Percentiles rank a stretch among this genome's conserved stretches.
These are phyloP conservation scores for Delichon dasypus DNA, from an alignment of 2,797 vertebrate species.

Conservation along the genomic window DNA sequence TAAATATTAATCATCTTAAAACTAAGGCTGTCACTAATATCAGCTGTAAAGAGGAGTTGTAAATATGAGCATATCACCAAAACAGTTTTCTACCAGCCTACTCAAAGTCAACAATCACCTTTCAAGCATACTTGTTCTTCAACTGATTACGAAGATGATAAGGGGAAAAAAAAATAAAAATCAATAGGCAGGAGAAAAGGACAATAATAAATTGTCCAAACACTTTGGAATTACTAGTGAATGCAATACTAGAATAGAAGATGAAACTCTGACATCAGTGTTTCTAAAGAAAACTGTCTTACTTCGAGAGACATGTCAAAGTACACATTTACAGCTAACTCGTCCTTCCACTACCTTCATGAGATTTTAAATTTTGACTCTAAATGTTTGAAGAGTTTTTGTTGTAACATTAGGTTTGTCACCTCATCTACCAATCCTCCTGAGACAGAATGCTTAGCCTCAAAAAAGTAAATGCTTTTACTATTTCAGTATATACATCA, in stretches of 20 bases:
- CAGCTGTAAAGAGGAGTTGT: neutral
- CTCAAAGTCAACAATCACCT: neutral
- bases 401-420: constrained; percentile 18
- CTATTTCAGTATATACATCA: constrained; percentile 30
- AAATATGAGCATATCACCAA: neutral
- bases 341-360: neutral
- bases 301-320: neutral
- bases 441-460: constrained; percentile 5
- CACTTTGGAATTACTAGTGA: neutral
- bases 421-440: constrained; percentile 11
- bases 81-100: neutral
- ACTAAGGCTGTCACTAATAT: neutral
- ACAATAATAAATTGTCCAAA: neutral
- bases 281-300: constrained; percentile 2
- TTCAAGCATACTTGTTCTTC: neutral
- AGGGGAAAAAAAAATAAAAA: neutral
- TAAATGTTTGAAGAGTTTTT: constrained; percentile 47
- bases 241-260: neutral
- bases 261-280: neutral
- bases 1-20: neutral
- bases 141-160: neutral
- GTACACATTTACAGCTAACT: neutral
- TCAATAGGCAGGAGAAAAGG: neutral
- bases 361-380: constrained; percentile 49
- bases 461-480: constrained; percentile 23